Percentiles rank a stretch among this genome's conserved stretches.
Conservation (phyloP, 2,797 vertebrate species). For the Psittacula echo region DNA sequence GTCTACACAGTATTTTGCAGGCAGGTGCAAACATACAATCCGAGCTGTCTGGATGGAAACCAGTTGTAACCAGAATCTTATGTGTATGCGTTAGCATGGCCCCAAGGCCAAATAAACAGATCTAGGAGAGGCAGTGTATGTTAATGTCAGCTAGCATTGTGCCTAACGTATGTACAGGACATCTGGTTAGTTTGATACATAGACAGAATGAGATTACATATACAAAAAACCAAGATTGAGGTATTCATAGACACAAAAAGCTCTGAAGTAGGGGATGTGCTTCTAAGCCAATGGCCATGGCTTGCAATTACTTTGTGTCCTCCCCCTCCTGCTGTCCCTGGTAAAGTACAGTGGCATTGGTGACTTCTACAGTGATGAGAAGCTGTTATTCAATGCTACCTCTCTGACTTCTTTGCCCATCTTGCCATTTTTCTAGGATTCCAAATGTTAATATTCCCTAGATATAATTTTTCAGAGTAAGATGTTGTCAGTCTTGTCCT, state of each 20-base stretch:
- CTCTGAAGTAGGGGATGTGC: neutral
- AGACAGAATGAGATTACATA: neutral
- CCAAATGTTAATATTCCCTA: neutral
- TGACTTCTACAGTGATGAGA: neutral
- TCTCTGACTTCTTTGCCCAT: neutral
- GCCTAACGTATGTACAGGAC: slow-evolving; percentile 7
- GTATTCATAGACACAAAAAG: neutral
- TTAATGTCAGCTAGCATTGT: neutral
- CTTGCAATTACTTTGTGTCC: neutral
- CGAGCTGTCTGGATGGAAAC: slow-evolving; percentile 22
- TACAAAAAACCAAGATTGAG: neutral
- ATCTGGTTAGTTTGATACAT: neutral
- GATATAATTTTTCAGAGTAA: neutral
- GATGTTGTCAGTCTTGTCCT: neutral
- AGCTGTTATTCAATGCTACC: neutral
- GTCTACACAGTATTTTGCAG: neutral
- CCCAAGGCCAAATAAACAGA: slow-evolving; percentile 36
- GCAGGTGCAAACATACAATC: slow-evolving; percentile 16
- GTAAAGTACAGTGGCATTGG: neutral
- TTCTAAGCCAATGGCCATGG: neutral
- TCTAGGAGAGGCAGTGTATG: neutral
- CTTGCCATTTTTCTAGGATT: neutral
- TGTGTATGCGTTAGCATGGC: slow-evolving; percentile 8
- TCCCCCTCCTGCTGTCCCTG: neutral
- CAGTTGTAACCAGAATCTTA: slow-evolving; percentile 57